Evolutionary conservation across 2,888 invertebrate genomes (phyloP).

Genomic region (Agelastica alni): DNA sequence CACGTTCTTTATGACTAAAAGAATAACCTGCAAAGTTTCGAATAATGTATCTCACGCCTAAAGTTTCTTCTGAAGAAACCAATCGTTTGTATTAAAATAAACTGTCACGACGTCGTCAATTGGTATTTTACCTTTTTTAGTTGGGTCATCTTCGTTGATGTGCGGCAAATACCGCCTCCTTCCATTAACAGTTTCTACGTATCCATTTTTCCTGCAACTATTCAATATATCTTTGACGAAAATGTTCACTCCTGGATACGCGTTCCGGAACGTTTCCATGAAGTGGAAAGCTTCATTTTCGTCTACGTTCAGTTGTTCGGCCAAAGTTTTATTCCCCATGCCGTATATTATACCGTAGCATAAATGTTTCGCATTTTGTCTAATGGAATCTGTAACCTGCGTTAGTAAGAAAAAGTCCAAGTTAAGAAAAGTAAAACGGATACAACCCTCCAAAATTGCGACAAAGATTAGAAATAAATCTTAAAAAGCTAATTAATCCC

Average conservation of each 20-base stretch:
- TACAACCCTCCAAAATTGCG: too few species aligned
- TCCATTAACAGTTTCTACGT: constrained; percentile 81
- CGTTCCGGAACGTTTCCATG: constrained; percentile 78
- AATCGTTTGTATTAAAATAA: background rate
- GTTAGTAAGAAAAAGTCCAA: too few species aligned
- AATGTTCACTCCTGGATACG: constrained; percentile 71
- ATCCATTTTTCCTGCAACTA: constrained; percentile 72
- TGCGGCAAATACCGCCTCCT: constrained; percentile 78
- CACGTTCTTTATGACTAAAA: too few species aligned
- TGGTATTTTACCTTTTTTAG: constrained; percentile 62
- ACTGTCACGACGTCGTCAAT: background rate
- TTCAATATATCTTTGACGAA: constrained; percentile 63
- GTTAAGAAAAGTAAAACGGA: too few species aligned
- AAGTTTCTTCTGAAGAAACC: too few species aligned
- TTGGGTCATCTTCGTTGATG: constrained; percentile 66
- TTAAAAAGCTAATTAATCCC: too few species aligned
- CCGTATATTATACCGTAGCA: constrained; percentile 98
- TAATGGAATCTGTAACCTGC: constrained; percentile 73
- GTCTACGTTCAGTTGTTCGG: constrained; percentile 76
- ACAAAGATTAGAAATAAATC: too few species aligned
- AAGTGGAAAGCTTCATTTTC: constrained; percentile 80
- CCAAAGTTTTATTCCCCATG: constrained; percentile 84
- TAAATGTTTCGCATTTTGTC: constrained; percentile 88
- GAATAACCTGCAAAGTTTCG: too few species aligned
- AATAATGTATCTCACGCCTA: too few species aligned